Conservation (phyloP, 2,888 invertebrate species). For the Spisula solida region DNA sequence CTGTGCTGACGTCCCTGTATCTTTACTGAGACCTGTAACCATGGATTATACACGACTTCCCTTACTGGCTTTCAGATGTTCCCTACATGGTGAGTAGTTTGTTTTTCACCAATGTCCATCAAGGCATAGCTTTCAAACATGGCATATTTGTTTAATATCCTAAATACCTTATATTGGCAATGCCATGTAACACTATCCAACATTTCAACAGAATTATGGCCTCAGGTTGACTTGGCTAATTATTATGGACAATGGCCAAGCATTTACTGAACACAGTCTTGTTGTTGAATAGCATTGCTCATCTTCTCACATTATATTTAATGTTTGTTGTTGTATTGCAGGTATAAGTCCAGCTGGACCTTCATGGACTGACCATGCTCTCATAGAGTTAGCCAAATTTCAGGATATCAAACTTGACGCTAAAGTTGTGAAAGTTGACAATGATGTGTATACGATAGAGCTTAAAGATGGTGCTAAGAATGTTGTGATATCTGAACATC, state of each 20-base stretch:
- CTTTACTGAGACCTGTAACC: constrained; percentile 88
- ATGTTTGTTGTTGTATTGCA: not conserved
- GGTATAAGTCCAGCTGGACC: constrained; percentile 55
- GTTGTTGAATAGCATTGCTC: too few relatives aligned
- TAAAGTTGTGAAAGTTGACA: constrained; percentile 41
- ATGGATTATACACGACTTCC: constrained; percentile 62
- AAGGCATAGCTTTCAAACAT: too few relatives aligned
- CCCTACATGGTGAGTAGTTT: constrained; percentile 58
- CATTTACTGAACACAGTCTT: too few relatives aligned
- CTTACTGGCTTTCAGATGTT: constrained; percentile 63
- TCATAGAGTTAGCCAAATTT: constrained; percentile 48
- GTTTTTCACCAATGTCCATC: not conserved
- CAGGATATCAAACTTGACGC: constrained; percentile 50
- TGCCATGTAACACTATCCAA: too few relatives aligned
- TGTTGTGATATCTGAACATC: constrained; percentile 44
- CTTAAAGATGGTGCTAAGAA: constrained; percentile 38
- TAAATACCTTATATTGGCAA: too few relatives aligned
- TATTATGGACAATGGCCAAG: too few relatives aligned
- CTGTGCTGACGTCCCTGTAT: constrained; percentile 89
- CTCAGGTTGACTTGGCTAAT: too few relatives aligned
- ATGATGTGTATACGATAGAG: constrained; percentile 55
- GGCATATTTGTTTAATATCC: too few relatives aligned
- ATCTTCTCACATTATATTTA: not conserved
- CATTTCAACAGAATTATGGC: too few relatives aligned
- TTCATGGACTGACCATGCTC: constrained; percentile 53